phyloP scores from a whole-genome alignment of 1,140 invertebrate genomes.

The Meteorus sp. region DNA sequence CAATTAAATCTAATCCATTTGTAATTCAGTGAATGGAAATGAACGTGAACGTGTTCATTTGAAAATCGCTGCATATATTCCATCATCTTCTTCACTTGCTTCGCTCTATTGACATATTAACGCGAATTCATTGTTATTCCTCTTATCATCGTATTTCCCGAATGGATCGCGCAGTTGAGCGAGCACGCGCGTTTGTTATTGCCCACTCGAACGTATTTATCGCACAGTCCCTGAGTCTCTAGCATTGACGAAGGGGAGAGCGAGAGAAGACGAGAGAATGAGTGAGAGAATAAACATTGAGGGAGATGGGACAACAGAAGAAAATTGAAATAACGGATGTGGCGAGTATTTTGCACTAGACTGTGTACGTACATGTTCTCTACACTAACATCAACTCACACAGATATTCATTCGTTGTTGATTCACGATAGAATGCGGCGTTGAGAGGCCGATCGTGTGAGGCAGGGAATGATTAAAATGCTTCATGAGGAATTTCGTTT shows the following conservation, averaged over 20 bases:
- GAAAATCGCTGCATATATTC: not conserved
- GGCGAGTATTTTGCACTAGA: no score
- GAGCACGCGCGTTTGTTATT: constrained; percentile 4
- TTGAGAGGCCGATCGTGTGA: not conserved
- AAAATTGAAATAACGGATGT: constrained; percentile 9
- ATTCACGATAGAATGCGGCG: not conserved
- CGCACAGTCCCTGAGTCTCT: not conserved
- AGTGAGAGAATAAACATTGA: not conserved
- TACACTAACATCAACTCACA: no score
- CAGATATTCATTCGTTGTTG: not conserved
- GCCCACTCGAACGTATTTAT: constrained; percentile 4
- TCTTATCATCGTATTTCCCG: not conserved
- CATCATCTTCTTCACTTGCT: not conserved
- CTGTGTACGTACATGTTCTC: not conserved
- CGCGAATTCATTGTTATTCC: constrained; percentile 9
- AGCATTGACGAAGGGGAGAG: not conserved
- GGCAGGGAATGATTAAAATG: no score
- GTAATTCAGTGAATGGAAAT: no score
- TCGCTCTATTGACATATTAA: constrained; percentile 4
- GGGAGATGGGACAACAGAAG: not conserved
- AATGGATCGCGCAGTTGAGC: constrained; percentile 4
- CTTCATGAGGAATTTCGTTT: no score
- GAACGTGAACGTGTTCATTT: not conserved
- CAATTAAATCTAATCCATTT: no score
- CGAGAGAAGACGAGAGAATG: no score